Percentiles rank a stretch among this genome's conserved stretches.
phyloP scores from a whole-genome alignment of 2,797 vertebrate genomes.

The Microctenopoma lineatum region DNA sequence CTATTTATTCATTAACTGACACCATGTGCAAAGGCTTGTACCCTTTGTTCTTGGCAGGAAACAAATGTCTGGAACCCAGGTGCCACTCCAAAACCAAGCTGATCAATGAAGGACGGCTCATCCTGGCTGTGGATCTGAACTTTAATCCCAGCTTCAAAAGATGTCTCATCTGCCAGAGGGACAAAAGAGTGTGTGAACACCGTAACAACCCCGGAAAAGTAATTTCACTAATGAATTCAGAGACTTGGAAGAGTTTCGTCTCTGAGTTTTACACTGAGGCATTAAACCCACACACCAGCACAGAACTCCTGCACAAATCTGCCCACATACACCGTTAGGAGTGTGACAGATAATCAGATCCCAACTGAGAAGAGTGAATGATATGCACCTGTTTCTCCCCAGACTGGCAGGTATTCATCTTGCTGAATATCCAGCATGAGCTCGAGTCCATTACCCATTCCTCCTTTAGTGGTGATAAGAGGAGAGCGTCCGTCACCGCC shows the following conservation, averaged over 20 bases:
- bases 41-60: constrained; percentile 86
- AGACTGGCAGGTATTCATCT: constrained; percentile 96
- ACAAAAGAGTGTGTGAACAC: constrained; percentile 2
- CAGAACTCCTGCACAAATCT: background rate
- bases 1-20: background rate
- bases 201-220: background rate
- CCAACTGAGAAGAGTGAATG: constrained; percentile 2
- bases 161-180: constrained; percentile 89
- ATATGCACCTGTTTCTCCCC: constrained; percentile 93
- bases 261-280: constrained; percentile 8
- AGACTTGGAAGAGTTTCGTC: background rate
- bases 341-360: constrained; percentile 15
- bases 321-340: background rate
- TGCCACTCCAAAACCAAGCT: constrained; percentile 92
- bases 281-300: background rate
- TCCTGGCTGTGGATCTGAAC: constrained; percentile 99
- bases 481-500: constrained; percentile 87
- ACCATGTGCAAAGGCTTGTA: constrained; percentile 43
- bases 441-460: constrained; percentile 96
- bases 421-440: constrained; percentile 99
- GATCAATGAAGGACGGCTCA: constrained; percentile 95
- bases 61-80: constrained; percentile 88
- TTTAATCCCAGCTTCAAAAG: constrained; percentile 97
- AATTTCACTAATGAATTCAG: constrained; percentile 1
- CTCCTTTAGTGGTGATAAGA: constrained; percentile 93